A percentile compares a stretch with the other conserved stretches of the same genome.
phyloP scores from a whole-genome alignment of 2,797 vertebrate genomes.

The Leptodactylus fallax region DNA sequence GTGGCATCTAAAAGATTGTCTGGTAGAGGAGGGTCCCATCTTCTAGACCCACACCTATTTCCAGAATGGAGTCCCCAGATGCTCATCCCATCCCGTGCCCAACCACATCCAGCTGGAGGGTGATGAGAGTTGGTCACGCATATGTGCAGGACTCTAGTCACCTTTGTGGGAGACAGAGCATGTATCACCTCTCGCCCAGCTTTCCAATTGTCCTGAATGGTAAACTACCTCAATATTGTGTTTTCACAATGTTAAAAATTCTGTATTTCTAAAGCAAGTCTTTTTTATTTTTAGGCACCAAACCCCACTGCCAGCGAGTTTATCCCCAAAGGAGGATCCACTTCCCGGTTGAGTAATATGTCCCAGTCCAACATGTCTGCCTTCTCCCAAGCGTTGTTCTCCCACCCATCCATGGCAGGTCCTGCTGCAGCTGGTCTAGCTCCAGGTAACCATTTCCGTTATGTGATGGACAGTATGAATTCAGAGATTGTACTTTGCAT shows the following conservation, averaged over 20 bases:
- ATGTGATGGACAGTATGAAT: neutral
- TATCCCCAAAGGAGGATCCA: conserved; percentile 94
- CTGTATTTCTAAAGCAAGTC: neutral
- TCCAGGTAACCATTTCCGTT: conserved; percentile 80
- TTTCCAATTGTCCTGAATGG: neutral
- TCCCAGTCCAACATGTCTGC: conserved; percentile 91
- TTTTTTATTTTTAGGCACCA: conserved; percentile 81
- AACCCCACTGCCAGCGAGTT: conserved; percentile 98
- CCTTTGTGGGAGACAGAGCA: no score
- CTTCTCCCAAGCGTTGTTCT: conserved; percentile 94
- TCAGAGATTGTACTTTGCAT: no score
- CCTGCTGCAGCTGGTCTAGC: conserved; percentile 90
- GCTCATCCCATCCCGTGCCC: no score
- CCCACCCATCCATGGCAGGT: conserved; percentile 89
- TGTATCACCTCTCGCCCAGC: no score
- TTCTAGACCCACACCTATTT: no score
- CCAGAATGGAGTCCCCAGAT: no score
- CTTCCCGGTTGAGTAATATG: conserved; percentile 90
- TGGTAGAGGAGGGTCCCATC: no score
- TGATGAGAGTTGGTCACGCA: no score
- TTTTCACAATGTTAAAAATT: no score
- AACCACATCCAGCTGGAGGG: no score
- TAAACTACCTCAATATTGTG: neutral
- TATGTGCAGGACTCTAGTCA: no score
- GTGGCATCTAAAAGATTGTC: no score